These are phyloP conservation scores for Nestor notabilis DNA, from an alignment of 2,113 vertebrate genomes.

Conservation along the genomic window DNA sequence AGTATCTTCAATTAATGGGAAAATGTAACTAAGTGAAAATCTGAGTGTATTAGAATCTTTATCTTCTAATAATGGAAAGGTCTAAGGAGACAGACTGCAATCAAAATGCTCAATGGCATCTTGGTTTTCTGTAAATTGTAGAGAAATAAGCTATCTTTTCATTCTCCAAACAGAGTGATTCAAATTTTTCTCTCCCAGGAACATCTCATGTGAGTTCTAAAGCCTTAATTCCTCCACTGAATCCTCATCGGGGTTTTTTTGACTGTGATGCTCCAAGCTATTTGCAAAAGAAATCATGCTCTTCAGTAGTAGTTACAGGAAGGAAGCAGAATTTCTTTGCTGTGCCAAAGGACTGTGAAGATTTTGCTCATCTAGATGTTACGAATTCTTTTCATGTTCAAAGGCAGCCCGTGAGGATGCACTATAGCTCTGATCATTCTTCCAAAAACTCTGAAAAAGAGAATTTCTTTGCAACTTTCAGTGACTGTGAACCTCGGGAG, in stretches of 20 bases:
- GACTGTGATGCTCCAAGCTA: neutral
- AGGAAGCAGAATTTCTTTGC: neutral
- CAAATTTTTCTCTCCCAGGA: constrained; percentile 50
- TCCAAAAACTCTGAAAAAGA: neutral
- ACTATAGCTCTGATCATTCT: neutral
- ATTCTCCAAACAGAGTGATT: constrained; percentile 7
- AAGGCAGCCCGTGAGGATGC: constrained; percentile 4
- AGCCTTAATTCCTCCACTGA: neutral
- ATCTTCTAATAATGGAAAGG: neutral
- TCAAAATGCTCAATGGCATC: neutral
- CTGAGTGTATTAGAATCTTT: neutral
- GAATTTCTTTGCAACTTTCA: neutral
- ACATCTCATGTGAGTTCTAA: neutral
- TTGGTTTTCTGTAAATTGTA: constrained; percentile 15
- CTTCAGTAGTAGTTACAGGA: neutral
- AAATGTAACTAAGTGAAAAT: neutral
- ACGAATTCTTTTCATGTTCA: neutral
- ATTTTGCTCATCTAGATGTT: neutral
- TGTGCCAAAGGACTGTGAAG: neutral
- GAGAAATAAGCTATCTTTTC: neutral
- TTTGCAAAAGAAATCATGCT: neutral
- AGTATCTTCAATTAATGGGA: neutral
- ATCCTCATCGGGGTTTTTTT: neutral
- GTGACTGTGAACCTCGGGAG: neutral
- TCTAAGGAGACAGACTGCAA: neutral